Evolutionary conservation across 1,140 invertebrate genomes (phyloP).

Genomic region (Tribolium castaneum): DNA sequence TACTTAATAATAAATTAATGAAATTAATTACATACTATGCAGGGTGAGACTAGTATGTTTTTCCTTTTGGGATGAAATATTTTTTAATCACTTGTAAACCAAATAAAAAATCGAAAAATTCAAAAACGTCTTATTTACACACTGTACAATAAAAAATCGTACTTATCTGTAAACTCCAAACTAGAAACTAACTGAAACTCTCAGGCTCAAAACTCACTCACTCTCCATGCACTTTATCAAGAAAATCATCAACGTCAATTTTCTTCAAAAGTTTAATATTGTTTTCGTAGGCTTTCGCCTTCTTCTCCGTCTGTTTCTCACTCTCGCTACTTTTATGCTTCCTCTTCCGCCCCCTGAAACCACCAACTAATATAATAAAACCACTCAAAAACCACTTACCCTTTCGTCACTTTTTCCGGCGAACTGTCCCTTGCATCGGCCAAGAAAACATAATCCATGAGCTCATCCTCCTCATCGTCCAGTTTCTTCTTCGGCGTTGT

Average conservation of each 20-base stretch:
- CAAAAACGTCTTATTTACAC: not conserved
- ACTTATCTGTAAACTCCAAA: not conserved
- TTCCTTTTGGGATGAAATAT: too few species aligned
- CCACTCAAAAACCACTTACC: not conserved
- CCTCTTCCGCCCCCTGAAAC: slow-evolving; percentile 14
- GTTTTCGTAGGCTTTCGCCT: not conserved
- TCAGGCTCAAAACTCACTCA: not conserved
- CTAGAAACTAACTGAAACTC: not conserved
- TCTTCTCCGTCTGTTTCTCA: slow-evolving; percentile 16
- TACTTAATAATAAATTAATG: too few species aligned
- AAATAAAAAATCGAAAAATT: not conserved
- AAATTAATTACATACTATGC: too few species aligned
- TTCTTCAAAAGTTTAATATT: slow-evolving; percentile 20
- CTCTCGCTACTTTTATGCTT: not conserved
- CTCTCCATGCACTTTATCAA: slow-evolving; percentile 25
- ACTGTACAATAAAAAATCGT: slow-evolving; percentile 11
- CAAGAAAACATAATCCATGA: slow-evolving; percentile 4
- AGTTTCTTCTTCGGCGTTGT: not conserved
- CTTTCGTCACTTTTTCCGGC: not conserved
- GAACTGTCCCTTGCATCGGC: not conserved
- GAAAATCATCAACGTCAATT: slow-evolving; percentile 26
- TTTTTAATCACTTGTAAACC: not conserved
- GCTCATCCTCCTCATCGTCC: not conserved
- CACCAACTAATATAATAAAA: not conserved
- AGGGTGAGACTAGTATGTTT: too few species aligned